phyloP scores from a whole-genome alignment of 2,888 invertebrate species.

The Melanostoma scalare region DNA sequence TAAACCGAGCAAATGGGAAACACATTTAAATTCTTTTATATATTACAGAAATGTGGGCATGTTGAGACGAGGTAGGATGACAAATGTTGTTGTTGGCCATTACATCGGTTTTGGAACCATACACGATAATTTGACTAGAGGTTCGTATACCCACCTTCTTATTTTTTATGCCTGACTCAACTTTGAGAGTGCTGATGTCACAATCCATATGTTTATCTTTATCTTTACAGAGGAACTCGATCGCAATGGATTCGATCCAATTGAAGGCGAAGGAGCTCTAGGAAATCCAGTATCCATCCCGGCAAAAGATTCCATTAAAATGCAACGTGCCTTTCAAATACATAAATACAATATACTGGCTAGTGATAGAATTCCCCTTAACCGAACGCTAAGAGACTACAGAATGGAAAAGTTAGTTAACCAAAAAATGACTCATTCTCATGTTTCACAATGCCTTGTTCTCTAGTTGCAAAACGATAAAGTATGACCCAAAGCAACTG shows the following conservation, averaged over 20 bases:
- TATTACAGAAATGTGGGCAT: slow-evolving; percentile 73
- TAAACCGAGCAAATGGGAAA: not conserved
- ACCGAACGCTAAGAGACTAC: slow-evolving; percentile 92
- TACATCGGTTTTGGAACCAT: slow-evolving; percentile 92
- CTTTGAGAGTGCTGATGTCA: too few relatives aligned
- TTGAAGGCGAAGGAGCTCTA: slow-evolving; percentile 88
- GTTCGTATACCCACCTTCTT: slow-evolving; percentile 78
- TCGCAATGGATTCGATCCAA: slow-evolving; percentile 89
- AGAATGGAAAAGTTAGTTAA: slow-evolving; percentile 87
- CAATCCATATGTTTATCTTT: slow-evolving; percentile 1
- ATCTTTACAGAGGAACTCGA: slow-evolving; percentile 83
- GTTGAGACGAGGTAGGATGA: slow-evolving; percentile 75
- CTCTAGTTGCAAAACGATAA: slow-evolving; percentile 84
- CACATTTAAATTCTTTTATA: slow-evolving; percentile 54
- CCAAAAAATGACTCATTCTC: not conserved
- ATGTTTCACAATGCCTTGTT: not conserved
- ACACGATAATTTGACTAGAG: slow-evolving; percentile 90
- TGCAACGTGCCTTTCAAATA: slow-evolving; percentile 90
- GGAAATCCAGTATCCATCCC: slow-evolving; percentile 91
- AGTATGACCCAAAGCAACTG: slow-evolving; percentile 84
- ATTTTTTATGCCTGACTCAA: slow-evolving; percentile 14
- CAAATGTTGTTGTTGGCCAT: slow-evolving; percentile 90
- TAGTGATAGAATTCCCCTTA: slow-evolving; percentile 93
- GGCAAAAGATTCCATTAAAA: slow-evolving; percentile 88
- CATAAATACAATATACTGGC: slow-evolving; percentile 94